Conservation (phyloP, 92 coral and sea anemone genomes). For the Parazoanthus swiftii region DNA sequence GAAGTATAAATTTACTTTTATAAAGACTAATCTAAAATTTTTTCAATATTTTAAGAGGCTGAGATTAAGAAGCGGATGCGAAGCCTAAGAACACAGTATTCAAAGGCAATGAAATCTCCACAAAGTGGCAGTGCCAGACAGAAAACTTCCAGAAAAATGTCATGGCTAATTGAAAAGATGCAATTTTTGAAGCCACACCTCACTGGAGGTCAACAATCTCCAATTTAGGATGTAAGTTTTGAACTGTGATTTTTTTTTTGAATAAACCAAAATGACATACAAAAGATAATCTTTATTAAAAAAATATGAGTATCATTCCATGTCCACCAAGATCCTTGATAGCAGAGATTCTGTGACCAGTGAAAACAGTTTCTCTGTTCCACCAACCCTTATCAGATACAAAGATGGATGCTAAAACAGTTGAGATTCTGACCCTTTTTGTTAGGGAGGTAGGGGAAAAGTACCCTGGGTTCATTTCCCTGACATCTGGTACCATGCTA, state of each 20-base stretch:
- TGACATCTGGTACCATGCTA: constrained; percentile 35
- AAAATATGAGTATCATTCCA: constrained; percentile 23
- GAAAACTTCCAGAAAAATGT: constrained; percentile 11
- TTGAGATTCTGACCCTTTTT: constrained; percentile 33
- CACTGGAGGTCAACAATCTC: constrained; percentile 28
- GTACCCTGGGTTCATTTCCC: constrained; percentile 37
- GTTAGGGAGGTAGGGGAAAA: constrained; percentile 37
- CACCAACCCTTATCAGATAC: constrained; percentile 13
- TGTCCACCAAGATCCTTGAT: constrained; percentile 33
- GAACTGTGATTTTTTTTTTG: constrained; percentile 25
- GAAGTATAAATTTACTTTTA: constrained; percentile 18
- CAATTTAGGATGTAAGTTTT: constrained; percentile 36
- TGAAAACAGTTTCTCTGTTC: constrained; percentile 38
- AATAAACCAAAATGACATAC: constrained; percentile 30
- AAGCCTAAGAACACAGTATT: constrained; percentile 25
- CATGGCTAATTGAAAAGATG: constrained; percentile 32
- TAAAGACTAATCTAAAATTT: constrained; percentile 19
- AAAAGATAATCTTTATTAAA: constrained; percentile 20
- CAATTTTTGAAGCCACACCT: constrained; percentile 33
- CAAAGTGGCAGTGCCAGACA: constrained; percentile 40
- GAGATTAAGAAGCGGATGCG: constrained; percentile 33
- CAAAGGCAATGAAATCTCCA: constrained; percentile 33
- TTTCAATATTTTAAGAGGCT: constrained; percentile 30
- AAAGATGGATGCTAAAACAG: constrained; percentile 27
- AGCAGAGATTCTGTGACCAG: constrained; percentile 33